A percentile compares a stretch with the other conserved stretches of the same genome.
These are phyloP conservation scores for Cataglyphis rosenhaueri DNA, from an alignment of 2,888 invertebrate species.

Conservation along the genomic window DNA sequence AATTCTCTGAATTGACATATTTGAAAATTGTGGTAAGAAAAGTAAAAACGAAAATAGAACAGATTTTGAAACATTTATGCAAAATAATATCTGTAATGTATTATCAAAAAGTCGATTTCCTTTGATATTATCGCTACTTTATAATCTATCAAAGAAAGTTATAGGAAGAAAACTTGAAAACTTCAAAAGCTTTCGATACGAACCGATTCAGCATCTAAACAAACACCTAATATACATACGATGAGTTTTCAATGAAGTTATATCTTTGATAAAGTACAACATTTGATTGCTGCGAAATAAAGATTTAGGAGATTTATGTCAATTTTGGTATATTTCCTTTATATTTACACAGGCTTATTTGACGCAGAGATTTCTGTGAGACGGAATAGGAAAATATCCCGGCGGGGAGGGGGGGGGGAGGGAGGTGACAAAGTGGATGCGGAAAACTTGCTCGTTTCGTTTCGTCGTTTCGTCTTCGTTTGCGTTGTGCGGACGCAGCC, in stretches of 20 bases:
- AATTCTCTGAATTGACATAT: not conserved
- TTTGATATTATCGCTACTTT: too few relatives aligned
- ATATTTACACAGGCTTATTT: slow-evolving; percentile 16
- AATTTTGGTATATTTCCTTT: not conserved
- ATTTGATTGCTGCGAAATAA: slow-evolving; percentile 1
- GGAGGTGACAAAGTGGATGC: slow-evolving; percentile 29
- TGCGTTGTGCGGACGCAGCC: slow-evolving; percentile 43
- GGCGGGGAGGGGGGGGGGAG: not conserved
- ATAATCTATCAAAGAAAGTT: not conserved
- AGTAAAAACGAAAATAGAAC: not conserved
- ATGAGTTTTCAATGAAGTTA: not conserved
- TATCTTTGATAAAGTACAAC: not conserved
- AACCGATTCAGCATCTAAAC: not conserved
- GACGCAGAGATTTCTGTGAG: not conserved
- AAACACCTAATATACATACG: not conserved
- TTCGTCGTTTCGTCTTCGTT: slow-evolving; percentile 24
- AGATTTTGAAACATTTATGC: not conserved
- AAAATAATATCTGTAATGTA: not conserved
- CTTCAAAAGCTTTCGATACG: not conserved
- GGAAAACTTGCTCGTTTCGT: slow-evolving; percentile 24
- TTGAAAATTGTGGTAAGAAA: not conserved
- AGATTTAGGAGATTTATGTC: not conserved
- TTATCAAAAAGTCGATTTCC: not conserved
- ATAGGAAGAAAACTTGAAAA: not conserved
- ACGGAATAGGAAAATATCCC: not conserved